Conservation (phyloP, 2,888 invertebrate genomes). For the Sicus ferrugineus region DNA sequence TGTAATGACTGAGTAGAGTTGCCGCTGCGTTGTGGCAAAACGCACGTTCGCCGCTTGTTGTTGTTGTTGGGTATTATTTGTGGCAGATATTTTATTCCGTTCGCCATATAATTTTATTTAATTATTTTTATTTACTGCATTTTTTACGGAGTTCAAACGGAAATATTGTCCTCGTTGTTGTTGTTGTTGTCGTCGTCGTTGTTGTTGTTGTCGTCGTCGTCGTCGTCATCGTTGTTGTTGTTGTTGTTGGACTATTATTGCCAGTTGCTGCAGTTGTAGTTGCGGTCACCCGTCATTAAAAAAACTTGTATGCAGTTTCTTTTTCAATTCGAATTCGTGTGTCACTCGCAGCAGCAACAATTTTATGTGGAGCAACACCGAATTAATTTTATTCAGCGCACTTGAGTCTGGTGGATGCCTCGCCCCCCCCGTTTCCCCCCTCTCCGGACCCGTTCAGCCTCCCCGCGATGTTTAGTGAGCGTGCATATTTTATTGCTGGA, state of each 20-base stretch:
- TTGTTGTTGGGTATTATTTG: slow-evolving; percentile 43
- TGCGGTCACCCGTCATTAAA: slow-evolving; percentile 20
- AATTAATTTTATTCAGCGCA: not conserved
- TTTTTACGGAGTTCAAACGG: slow-evolving; percentile 59
- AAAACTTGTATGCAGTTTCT: slow-evolving; percentile 1
- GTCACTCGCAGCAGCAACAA: slow-evolving; percentile 11
- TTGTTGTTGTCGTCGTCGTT: slow-evolving; percentile 42
- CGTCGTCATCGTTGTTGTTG: slow-evolving; percentile 5
- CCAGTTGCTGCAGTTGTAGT: slow-evolving; percentile 39
- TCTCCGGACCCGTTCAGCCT: slow-evolving; percentile 7
- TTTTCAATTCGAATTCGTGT: not conserved
- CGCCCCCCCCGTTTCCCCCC: not conserved
- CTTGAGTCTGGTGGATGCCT: slow-evolving; percentile 1
- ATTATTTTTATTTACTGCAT: slow-evolving; percentile 51
- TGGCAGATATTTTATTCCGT: slow-evolving; percentile 58
- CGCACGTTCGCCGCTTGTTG: not conserved
- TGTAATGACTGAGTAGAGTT: slow-evolving; percentile 36
- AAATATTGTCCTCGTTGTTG: slow-evolving; percentile 54
- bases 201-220: slow-evolving; percentile 8
- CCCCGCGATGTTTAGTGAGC: slow-evolving; percentile 25
- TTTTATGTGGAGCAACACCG: not conserved
- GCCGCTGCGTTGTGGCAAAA: not conserved
- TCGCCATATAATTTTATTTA: slow-evolving; percentile 54
- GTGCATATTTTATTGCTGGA: slow-evolving; percentile 56
- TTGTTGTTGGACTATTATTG: slow-evolving; percentile 34